A percentile compares a stretch with the other conserved stretches of the same genome.
Evolutionary conservation across 2,113 vertebrate genomes (phyloP).

Genomic region (Cyphomyrus discorhynchus): DNA sequence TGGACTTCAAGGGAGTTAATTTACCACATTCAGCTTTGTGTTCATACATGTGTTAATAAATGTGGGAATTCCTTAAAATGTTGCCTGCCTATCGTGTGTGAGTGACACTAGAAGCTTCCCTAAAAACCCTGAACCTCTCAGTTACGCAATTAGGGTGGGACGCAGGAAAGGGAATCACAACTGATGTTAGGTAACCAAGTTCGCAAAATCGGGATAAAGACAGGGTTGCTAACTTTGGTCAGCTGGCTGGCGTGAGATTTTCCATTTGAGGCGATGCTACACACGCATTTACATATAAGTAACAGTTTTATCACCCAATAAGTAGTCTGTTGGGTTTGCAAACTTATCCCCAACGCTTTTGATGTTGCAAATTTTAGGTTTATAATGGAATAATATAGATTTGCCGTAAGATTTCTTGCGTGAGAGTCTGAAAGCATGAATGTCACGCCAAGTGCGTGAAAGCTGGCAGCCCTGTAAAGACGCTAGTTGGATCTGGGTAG

Average conservation of each 20-base stretch:
- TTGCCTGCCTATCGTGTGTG: background rate
- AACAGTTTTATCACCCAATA: background rate
- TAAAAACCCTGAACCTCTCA: background rate
- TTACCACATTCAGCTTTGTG: background rate
- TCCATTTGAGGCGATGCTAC: background rate
- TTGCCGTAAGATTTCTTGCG: background rate
- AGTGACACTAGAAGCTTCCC: background rate
- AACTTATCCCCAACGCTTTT: background rate
- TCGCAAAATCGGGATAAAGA: background rate
- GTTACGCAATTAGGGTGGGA: background rate
- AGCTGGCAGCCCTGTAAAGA: background rate
- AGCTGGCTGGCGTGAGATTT: background rate
- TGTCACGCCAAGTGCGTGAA: background rate
- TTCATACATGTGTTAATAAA: constrained; percentile 12
- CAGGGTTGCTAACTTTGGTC: background rate
- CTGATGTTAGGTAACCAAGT: background rate
- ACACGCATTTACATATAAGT: background rate
- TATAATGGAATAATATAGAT: background rate
- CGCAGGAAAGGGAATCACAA: background rate
- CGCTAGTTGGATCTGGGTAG: background rate
- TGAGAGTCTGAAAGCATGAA: background rate
- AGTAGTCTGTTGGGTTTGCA: background rate
- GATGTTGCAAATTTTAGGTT: background rate
- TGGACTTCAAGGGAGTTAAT: background rate
- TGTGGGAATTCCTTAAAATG: background rate